Percentiles rank a stretch among this genome's conserved stretches.
phyloP scores from a whole-genome alignment of 2,113 vertebrate genomes.

The Isurus oxyrinchus region DNA sequence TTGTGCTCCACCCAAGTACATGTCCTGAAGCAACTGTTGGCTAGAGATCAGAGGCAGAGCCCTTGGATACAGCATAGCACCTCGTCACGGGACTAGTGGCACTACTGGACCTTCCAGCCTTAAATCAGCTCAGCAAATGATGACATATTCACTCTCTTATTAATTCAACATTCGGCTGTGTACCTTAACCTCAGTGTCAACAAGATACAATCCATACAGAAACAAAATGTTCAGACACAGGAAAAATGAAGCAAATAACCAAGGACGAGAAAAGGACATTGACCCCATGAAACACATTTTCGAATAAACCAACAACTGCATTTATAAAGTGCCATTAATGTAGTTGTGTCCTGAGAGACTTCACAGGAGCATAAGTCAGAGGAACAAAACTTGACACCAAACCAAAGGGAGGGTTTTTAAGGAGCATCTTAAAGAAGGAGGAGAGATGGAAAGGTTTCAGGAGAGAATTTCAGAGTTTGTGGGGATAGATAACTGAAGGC shows the following conservation, averaged over 20 bases:
- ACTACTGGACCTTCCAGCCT: neutral
- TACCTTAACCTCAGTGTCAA: neutral
- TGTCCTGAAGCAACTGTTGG: neutral
- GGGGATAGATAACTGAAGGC: neutral
- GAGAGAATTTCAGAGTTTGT: neutral
- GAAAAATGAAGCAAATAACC: neutral
- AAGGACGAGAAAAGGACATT: neutral
- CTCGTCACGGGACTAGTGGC: neutral
- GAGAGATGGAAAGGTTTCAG: neutral
- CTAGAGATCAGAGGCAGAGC: neutral
- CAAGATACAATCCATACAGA: neutral
- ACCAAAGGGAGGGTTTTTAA: neutral
- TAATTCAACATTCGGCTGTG: neutral
- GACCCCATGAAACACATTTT: neutral
- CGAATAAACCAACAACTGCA: neutral
- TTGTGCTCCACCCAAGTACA: neutral
- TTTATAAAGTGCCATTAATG: neutral
- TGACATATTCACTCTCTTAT: neutral
- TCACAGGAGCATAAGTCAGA: neutral
- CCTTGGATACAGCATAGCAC: neutral
- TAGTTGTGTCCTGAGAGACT: neutral
- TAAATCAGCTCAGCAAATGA: neutral
- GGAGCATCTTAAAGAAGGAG: neutral
- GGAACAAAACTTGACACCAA: neutral
- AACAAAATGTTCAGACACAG: constrained; percentile 12